Evolutionary conservation across 2,113 vertebrate genomes (phyloP).

Genomic region (Cathartes aura): DNA sequence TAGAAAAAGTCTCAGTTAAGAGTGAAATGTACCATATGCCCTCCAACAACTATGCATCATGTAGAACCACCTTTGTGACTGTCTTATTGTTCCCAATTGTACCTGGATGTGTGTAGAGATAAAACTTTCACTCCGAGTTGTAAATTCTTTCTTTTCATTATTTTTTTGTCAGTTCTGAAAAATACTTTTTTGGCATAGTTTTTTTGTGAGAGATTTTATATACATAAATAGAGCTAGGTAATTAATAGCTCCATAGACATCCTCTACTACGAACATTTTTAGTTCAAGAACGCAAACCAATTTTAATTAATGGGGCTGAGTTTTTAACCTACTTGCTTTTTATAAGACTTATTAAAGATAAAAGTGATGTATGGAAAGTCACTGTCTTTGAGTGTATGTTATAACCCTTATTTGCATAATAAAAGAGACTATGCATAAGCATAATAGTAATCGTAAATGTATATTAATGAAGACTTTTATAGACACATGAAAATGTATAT

Average conservation of each 20-base stretch:
- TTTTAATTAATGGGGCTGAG: conserved; percentile 50
- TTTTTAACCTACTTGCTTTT: conserved; percentile 59
- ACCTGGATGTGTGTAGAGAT: neutral
- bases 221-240: conserved; percentile 10
- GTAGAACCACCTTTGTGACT: neutral
- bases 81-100: conserved; percentile 12
- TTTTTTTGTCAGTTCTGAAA: conserved; percentile 19
- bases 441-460: conserved; percentile 55
- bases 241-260: conserved; percentile 29
- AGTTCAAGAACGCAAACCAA: conserved; percentile 6
- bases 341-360: conserved; percentile 55
- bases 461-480: conserved; percentile 53
- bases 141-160: conserved; percentile 14
- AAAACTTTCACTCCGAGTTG: neutral
- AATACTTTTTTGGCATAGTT: neutral
- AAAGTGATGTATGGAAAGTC: conserved; percentile 37
- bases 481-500: conserved; percentile 43
- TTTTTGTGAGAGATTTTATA: neutral
- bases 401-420: conserved; percentile 46
- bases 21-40: conserved; percentile 27
- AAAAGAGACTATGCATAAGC: conserved; percentile 40
- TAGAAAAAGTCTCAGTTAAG: conserved; percentile 40
- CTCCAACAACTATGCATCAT: conserved; percentile 24
- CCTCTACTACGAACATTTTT: conserved; percentile 17
- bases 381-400: neutral